Percentiles rank a stretch among this genome's conserved stretches.
These are phyloP conservation scores for Nomada ferruginata DNA, from an alignment of 2,888 invertebrate species.

Conservation along the genomic window DNA sequence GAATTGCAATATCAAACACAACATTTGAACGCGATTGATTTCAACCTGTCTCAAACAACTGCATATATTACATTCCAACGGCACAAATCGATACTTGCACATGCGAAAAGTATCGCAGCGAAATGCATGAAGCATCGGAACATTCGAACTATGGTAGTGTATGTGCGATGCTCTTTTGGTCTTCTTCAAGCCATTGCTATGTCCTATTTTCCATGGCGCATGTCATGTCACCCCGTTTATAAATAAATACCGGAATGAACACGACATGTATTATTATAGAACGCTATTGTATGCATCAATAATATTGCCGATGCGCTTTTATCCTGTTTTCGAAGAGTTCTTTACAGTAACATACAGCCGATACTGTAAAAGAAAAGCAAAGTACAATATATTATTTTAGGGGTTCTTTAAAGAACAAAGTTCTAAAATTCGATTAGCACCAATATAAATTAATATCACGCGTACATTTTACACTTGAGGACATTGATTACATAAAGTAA, in stretches of 20 bases:
- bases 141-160: conserved; percentile 18
- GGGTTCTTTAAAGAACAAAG: too few species aligned
- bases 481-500: conserved; percentile 40
- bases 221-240: conserved; percentile 66
- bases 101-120: conserved; percentile 33
- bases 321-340: background rate
- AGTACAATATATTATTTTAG: background rate
- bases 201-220: conserved; percentile 71
- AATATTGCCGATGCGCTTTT: background rate
- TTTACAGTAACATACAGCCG: background rate
- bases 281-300: conserved; percentile 3
- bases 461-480: conserved; percentile 11
- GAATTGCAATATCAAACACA: conserved; percentile 55
- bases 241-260: conserved; percentile 62
- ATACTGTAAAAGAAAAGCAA: background rate
- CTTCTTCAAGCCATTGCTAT: conserved; percentile 53
- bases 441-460: background rate
- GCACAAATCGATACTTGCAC: conserved; percentile 1
- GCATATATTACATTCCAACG: conserved; percentile 24
- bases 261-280: conserved; percentile 40
- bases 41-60: conserved; percentile 19
- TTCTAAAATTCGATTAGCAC: conserved; percentile 21
- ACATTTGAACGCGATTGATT: conserved; percentile 51
- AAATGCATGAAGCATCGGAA: conserved; percentile 38
- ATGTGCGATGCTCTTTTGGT: conserved; percentile 37